Percentiles rank a stretch among this genome's conserved stretches.
phyloP scores from a whole-genome alignment of 2,113 vertebrate species.

The Neogobius melanostomus region DNA sequence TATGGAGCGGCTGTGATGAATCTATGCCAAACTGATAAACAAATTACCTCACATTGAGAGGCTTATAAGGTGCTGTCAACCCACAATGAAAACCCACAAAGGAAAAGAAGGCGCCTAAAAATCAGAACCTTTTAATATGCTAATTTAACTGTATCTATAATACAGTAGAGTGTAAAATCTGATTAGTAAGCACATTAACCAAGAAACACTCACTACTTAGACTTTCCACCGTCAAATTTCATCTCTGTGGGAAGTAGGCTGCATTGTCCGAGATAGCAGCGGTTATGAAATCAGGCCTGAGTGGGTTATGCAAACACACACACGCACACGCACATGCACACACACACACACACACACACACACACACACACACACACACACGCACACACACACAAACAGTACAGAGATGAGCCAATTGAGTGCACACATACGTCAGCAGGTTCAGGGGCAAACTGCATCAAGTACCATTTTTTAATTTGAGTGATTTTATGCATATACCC shows the following conservation, averaged over 20 bases:
- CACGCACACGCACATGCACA: not conserved
- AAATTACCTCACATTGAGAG: not conserved
- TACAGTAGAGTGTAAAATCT: not conserved
- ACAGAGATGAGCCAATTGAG: constrained; percentile 16
- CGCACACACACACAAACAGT: constrained; percentile 13
- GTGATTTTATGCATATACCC: not conserved
- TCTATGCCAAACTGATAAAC: not conserved
- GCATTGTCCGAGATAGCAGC: constrained; percentile 35
- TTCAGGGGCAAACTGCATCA: constrained; percentile 7
- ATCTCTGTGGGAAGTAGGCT: constrained; percentile 56
- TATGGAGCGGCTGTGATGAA: not conserved
- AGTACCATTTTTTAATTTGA: not conserved
- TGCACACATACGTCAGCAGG: constrained; percentile 16
- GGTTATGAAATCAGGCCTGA: constrained; percentile 57
- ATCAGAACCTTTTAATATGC: not conserved
- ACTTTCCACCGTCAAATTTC: constrained; percentile 50
- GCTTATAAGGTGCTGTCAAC: not conserved
- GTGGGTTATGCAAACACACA: constrained; percentile 63
- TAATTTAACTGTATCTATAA: not conserved
- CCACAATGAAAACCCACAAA: not conserved
- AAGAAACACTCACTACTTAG: constrained; percentile 18
- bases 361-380: constrained; percentile 47
- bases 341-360: constrained; percentile 18
- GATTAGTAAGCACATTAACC: not conserved
- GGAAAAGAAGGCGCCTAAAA: not conserved